Base-by-base conservation (phyloP, 1,140 invertebrate species). In the Scylla paramamosain region DNA sequence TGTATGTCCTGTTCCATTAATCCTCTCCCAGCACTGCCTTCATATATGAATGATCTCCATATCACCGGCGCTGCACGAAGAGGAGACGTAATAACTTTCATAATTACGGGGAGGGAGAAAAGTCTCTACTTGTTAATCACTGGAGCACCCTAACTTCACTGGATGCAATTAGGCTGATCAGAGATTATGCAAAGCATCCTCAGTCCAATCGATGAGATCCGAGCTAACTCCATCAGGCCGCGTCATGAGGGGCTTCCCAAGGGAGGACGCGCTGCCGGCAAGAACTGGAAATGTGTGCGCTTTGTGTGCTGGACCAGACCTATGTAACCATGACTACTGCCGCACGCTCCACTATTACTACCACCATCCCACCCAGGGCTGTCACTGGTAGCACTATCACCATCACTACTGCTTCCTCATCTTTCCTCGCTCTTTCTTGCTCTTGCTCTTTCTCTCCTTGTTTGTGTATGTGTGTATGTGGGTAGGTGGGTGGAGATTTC, bases 81-180 rank as follows among this genome's bases (percentile, higher is more conserved):
- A 25, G 67, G 67, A 77, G 20, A 77, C 67, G n/a, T 77, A 77
- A 77, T 77, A 77, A 25, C 67, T 77, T 77, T n/a, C 67, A 77
- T n/a, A n/a, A 77, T 77, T 25, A 77, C 25, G 67, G 25, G 4
- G n/a, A 20, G 25, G 25, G 20, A n/a, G 20, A 77, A 77, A 77
- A 77, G 67, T 77, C 67, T 77, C 67, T n/a, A n/a, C 67, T 77
- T 77, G 67, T 77, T 77, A 77, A 77, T 77, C 67, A 77, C 67
- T n/a, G 67, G 67, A 77, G 67, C 20, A n/a, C 67, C 67, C 67
- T 77, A 77, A 77, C 67, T 77, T 77, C 67, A 77, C 20, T 7
- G 67, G 67, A 77, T 77, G 67, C 67, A 77, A 77, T 77, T 77
- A 77, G 67, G 67, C 67, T 77, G 67, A 77, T 77, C 67, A 77